phyloP scores from a whole-genome alignment of 2,888 invertebrate species.

The Aradus depressus region DNA sequence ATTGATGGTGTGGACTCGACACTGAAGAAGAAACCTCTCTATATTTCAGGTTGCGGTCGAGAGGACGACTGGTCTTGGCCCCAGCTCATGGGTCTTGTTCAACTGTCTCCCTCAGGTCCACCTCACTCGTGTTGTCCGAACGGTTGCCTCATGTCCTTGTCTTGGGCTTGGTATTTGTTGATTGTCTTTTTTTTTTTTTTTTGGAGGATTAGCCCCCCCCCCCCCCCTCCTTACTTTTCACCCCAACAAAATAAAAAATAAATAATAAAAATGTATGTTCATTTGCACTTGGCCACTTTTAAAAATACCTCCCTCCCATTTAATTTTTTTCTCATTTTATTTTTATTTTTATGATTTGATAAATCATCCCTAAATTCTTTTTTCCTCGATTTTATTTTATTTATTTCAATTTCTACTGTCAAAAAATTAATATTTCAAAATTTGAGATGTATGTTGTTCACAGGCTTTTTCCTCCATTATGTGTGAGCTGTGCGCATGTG shows the following conservation, averaged over 20 bases:
- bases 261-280: no score
- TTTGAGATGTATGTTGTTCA: background rate
- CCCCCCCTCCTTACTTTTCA: no score
- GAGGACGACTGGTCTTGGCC: background rate
- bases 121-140: constrained; percentile 15
- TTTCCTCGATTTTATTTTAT: background rate
- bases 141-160: constrained; percentile 14
- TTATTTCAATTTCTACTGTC: background rate
- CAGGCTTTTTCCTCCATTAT: constrained; percentile 17
- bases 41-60: constrained; percentile 15
- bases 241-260: no score
- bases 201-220: constrained; percentile 13
- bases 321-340: background rate
- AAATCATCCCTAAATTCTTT: background rate
- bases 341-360: background rate
- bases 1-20: no score
- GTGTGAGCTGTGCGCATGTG: constrained; percentile 5
- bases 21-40: no score
- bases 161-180: constrained; percentile 4
- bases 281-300: background rate
- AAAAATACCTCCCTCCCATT: background rate
- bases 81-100: constrained; percentile 1
- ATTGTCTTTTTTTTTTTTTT: constrained; percentile 8
- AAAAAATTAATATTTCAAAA: background rate
- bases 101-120: constrained; percentile 5